These are phyloP conservation scores for Thalassoma bifasciatum DNA, from an alignment of 2,113 vertebrate genomes.

Conservation along the genomic window DNA sequence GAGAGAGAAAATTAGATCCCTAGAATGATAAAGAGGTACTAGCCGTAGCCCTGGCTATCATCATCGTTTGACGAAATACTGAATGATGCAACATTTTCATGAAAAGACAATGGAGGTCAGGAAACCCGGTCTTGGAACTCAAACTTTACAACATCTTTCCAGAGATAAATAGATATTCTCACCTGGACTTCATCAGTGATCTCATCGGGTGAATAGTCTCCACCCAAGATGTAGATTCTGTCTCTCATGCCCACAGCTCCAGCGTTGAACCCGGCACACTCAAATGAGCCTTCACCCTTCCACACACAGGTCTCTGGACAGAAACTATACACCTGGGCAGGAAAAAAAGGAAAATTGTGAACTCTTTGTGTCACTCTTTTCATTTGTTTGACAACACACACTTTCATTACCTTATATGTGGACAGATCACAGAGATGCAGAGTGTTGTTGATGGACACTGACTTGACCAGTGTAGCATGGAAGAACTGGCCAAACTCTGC, in stretches of 20 bases:
- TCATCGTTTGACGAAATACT: no score
- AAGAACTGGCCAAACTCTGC: conserved; percentile 97
- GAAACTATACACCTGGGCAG: conserved; percentile 91
- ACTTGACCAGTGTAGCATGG: conserved; percentile 95
- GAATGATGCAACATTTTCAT: no score
- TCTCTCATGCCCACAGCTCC: conserved; percentile 92
- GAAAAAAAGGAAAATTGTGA: neutral
- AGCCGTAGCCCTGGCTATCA: neutral
- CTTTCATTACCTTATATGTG: conserved; percentile 88
- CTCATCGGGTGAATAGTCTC: conserved; percentile 97
- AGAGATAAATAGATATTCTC: conserved; percentile 4
- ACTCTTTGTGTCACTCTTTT: neutral
- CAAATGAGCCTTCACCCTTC: conserved; percentile 96
- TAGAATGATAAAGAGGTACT: neutral
- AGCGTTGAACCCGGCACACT: conserved; percentile 97
- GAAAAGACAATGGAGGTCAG: neutral
- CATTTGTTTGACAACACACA: neutral
- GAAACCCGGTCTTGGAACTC: neutral
- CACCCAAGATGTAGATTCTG: conserved; percentile 96
- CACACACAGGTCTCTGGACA: conserved; percentile 94
- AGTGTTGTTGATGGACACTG: conserved; percentile 90
- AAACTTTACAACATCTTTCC: neutral
- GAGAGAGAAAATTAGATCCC: neutral
- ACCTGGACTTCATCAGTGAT: conserved; percentile 94
- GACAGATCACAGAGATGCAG: conserved; percentile 97